phyloP scores from a whole-genome alignment of 2,888 invertebrate genomes.

The Serripes groenlandicus region DNA sequence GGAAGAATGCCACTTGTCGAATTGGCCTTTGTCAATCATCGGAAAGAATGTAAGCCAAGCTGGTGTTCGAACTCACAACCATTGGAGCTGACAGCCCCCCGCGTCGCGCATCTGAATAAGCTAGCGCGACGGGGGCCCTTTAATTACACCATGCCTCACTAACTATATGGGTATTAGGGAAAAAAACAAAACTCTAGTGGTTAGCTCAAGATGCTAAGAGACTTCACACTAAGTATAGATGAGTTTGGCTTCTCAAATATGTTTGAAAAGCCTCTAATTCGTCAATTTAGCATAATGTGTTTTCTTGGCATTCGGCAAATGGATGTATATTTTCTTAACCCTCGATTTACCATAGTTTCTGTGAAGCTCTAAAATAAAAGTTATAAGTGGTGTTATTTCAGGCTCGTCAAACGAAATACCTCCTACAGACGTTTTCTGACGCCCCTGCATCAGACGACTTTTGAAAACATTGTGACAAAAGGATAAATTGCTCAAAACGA shows the following conservation, averaged over 20 bases:
- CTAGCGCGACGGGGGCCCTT: no score
- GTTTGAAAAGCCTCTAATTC: conserved; percentile 17
- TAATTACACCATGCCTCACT: no score
- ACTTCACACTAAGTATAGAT: conserved; percentile 9
- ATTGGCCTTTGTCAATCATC: no score
- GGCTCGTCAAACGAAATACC: neutral
- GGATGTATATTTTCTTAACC: conserved; percentile 7
- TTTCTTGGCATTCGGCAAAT: conserved; percentile 15
- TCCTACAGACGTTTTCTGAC: neutral
- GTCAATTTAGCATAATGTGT: conserved; percentile 14
- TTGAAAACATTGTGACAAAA: neutral
- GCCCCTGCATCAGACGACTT: neutral
- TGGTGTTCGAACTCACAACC: no score
- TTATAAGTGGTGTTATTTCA: neutral
- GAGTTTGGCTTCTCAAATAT: conserved; percentile 10
- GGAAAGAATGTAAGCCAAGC: no score
- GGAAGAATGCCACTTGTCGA: no score
- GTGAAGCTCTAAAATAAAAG: neutral
- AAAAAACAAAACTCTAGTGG: no score
- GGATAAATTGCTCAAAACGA: neutral
- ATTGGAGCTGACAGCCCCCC: no score
- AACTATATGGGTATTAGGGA: no score
- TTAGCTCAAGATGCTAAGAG: neutral
- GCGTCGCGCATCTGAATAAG: no score
- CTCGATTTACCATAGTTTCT: no score